These are phyloP conservation scores for Stenopsyche tienmushanensis DNA, from an alignment of 1,140 invertebrate species.

Conservation along the genomic window DNA sequence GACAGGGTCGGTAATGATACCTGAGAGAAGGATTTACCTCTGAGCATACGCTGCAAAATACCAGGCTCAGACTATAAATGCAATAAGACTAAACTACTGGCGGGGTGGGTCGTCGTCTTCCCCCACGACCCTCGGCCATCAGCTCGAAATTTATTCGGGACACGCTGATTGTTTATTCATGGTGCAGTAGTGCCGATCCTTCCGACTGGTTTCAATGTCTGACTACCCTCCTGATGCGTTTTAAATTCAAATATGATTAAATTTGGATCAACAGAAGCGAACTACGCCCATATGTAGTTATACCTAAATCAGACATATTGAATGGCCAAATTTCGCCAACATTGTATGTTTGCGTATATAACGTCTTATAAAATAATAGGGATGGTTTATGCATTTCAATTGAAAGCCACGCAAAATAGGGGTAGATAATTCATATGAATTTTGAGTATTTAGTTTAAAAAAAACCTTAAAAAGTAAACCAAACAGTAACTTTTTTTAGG, in stretches of 20 bases:
- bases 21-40: not conserved
- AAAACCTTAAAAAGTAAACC: no score
- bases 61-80: not conserved
- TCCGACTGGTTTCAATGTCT: not conserved
- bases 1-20: not conserved
- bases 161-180: constrained; percentile 41
- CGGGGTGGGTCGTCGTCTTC: not conserved
- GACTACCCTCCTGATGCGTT: constrained; percentile 38
- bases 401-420: no score
- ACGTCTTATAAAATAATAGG: no score
- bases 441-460: no score
- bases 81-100: not conserved
- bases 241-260: constrained; percentile 42
- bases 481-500: no score
- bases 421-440: no score
- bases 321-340: no score
- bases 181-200: constrained; percentile 18
- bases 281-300: no score
- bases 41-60: no score
- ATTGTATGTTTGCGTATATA: no score
- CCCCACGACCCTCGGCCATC: constrained; percentile 16
- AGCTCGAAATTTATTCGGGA: constrained; percentile 40
- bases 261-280: constrained; percentile 41
- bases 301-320: no score
- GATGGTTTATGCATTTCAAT: no score